Evolutionary conservation across 2,113 vertebrate species (phyloP), one percentile per base, ranked within the genome.

Genomic region (Anguilla rostrata): DNA sequence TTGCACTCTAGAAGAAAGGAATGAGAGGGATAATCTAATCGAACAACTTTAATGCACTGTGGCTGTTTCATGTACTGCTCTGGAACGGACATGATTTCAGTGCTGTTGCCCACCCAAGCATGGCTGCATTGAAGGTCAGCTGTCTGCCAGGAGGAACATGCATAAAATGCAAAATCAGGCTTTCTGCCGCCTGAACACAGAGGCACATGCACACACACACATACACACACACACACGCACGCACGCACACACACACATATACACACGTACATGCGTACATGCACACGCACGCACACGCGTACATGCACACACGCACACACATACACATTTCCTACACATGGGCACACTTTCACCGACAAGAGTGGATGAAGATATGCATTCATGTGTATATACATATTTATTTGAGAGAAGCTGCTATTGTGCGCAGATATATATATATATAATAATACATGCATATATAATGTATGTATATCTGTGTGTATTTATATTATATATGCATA

Each of bases 11-110:
- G 89, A 89, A 89, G 89, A 78, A 89, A 90, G 89, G 93, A 94
- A 94, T 93, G 92, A 92, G 94, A 94, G 92, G 92, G 91, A 93
- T 94, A 91, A 94, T 94, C 90, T 94, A 94, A 94, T 93, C 94
- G 92, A 94, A 94, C 90, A 92, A 93, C 93, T 94, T 94, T 91
- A 93, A 94, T 94, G 94, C 89, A 40, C 15, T 87, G 79, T 91
- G 90, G 82, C 81, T 90, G 91, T 93, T 92, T 93, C 91, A 93
- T 93, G 93, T 93, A 89, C 89, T 93, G 86, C 86, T 92, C 86
- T 93, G 91, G 89, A 93, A 92, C 82, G 87, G 89, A 91, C 83
- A 88, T 93, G 90, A 93, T 93, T 91, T 89, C 71, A 84, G 89
- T 63, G 85, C 86, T 87, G 91, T 92, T 92, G 89, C 87, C 88